Conservation (phyloP, 2,113 vertebrate species). For the Sturnira hondurensis region DNA sequence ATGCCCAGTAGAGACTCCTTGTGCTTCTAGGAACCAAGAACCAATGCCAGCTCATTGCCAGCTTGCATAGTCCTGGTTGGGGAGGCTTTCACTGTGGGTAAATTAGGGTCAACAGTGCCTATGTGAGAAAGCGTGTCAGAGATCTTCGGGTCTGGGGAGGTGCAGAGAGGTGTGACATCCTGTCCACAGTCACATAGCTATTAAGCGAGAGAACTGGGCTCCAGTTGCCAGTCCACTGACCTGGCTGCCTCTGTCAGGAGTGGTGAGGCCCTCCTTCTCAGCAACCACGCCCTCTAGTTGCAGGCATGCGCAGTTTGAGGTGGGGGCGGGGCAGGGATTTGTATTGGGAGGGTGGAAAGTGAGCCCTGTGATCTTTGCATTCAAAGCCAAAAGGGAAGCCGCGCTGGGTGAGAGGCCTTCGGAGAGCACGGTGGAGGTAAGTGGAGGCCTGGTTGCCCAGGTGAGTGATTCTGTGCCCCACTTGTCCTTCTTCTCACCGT, state of each 20-base stretch:
- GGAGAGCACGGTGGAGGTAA: constrained; percentile 97
- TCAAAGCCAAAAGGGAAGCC: constrained; percentile 91
- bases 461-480: constrained; percentile 81
- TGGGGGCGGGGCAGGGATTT: neutral
- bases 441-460: constrained; percentile 84
- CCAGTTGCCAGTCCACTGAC: accelerated
- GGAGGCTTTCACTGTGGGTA: neutral
- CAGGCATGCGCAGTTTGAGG: neutral
- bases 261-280: neutral
- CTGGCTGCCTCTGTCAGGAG: neutral
- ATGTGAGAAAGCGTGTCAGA: neutral
- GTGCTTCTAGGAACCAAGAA: neutral
- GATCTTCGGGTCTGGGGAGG: neutral
- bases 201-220: neutral
- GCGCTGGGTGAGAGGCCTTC: constrained; percentile 85
- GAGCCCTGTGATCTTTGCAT: constrained; percentile 72
- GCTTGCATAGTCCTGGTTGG: accelerated
- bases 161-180: neutral
- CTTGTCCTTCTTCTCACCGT: constrained; percentile 83
- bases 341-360: neutral
- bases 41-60: neutral
- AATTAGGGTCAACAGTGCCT: neutral
- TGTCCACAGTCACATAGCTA: neutral
- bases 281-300: accelerated
- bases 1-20: neutral